A percentile compares a stretch with the other conserved stretches of the same genome.
These are phyloP conservation scores for Masticophis lateralis DNA, from an alignment of 2,797 vertebrate species.

Conservation along the genomic window DNA sequence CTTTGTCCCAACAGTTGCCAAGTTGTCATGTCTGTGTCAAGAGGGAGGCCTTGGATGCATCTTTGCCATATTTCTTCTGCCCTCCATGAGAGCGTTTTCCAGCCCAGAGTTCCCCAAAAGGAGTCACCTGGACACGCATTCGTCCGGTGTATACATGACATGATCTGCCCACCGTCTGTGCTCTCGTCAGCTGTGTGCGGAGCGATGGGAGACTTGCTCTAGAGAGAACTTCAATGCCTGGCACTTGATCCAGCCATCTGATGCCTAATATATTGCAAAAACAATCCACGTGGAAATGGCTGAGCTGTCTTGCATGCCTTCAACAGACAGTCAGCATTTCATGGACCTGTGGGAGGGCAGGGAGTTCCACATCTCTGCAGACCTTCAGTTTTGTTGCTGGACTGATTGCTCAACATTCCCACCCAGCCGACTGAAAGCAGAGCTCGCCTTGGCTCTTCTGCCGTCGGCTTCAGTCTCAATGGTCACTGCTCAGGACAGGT, in stretches of 20 bases:
- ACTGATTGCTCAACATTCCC: not conserved
- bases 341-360: too few relatives aligned
- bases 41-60: not conserved
- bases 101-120: not conserved
- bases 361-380: not conserved
- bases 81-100: not conserved
- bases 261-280: too few relatives aligned
- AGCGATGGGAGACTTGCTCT: not conserved
- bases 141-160: not conserved
- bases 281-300: not conserved
- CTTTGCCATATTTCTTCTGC: not conserved
- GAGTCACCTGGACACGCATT: fast-evolving
- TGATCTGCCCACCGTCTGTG: not conserved
- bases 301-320: not conserved
- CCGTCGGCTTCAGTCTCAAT: not conserved
- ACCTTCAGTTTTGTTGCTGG: not conserved
- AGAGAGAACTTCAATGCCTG: not conserved
- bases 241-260: not conserved
- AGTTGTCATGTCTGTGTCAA: not conserved
- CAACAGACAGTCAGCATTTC: not conserved
- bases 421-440: too few relatives aligned
- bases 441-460: too few relatives aligned
- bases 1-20: not conserved
- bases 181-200: not conserved
- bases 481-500: not conserved